Evolutionary conservation across 2,113 vertebrate species (phyloP).

Genomic region (Oxygymnocypris stewartii): DNA sequence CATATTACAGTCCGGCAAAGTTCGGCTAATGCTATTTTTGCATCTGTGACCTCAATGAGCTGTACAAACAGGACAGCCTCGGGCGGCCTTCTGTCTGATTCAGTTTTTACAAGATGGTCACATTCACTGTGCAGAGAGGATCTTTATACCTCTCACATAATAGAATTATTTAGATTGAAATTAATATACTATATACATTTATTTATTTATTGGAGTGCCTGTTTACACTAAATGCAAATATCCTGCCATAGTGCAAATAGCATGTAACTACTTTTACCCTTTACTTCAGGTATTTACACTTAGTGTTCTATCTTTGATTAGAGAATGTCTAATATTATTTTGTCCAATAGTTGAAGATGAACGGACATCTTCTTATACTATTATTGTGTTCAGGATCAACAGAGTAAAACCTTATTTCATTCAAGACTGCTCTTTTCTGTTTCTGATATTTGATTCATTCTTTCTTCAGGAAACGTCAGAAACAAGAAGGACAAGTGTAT

Average conservation of each 20-base stretch:
- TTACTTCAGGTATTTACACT: too few relatives aligned
- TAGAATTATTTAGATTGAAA: neutral
- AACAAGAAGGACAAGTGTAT: constrained; percentile 95
- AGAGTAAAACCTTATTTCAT: neutral
- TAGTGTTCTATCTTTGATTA: neutral
- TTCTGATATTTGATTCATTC: constrained; percentile 22
- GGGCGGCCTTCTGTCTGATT: neutral
- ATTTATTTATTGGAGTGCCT: neutral
- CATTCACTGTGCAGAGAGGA: neutral
- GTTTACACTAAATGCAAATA: neutral
- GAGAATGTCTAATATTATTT: neutral
- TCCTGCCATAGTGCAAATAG: too few relatives aligned
- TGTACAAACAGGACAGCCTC: neutral
- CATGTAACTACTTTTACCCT: neutral
- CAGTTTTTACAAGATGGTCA: neutral
- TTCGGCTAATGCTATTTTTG: constrained; percentile 20
- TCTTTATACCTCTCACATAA: neutral
- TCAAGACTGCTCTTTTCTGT: neutral
- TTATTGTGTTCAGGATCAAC: neutral
- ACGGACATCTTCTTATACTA: neutral
- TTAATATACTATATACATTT: neutral
- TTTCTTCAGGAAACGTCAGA: constrained; percentile 78
- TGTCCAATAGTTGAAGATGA: neutral
- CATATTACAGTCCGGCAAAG: neutral
- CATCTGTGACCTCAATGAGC: neutral